Evolutionary conservation across 2,888 invertebrate genomes (phyloP).

Genomic region (Homarus gammarus): DNA sequence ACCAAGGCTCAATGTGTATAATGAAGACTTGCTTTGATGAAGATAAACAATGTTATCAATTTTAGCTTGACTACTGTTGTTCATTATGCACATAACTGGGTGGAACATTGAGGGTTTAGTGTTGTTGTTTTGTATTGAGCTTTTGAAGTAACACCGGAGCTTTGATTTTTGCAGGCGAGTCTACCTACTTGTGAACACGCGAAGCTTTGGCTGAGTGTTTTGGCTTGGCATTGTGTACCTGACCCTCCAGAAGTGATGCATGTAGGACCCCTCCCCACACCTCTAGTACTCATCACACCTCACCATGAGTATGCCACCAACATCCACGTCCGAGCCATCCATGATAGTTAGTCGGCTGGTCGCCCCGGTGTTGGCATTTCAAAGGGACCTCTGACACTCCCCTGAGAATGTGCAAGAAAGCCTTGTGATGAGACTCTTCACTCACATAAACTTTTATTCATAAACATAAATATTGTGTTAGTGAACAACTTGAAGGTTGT

Average conservation of each 20-base stretch:
- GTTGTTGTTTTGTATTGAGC: neutral
- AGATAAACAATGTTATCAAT: no score
- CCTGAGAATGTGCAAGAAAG: neutral
- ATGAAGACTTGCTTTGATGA: no score
- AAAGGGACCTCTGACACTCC: neutral
- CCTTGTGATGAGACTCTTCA: neutral
- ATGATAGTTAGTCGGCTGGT: neutral
- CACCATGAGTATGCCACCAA: constrained; percentile 16
- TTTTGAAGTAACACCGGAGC: constrained; percentile 27
- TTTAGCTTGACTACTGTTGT: no score
- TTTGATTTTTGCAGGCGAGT: constrained; percentile 47
- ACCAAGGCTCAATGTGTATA: neutral
- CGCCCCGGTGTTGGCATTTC: constrained; percentile 1
- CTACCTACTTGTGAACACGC: constrained; percentile 40
- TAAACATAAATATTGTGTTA: neutral
- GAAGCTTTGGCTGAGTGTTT: constrained; percentile 46
- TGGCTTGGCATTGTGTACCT: constrained; percentile 42
- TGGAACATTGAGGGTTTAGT: neutral
- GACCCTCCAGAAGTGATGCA: constrained; percentile 39
- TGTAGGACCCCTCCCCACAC: constrained; percentile 22
- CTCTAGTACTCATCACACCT: constrained; percentile 19
- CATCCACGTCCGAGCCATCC: constrained; percentile 16
- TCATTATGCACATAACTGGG: constrained; percentile 17
- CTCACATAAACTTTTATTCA: neutral
- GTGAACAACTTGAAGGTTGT: neutral